Percentiles rank a stretch among this genome's conserved stretches.
These are phyloP conservation scores for Xylophagus ater DNA, from an alignment of 2,888 invertebrate genomes.

Conservation along the genomic window DNA sequence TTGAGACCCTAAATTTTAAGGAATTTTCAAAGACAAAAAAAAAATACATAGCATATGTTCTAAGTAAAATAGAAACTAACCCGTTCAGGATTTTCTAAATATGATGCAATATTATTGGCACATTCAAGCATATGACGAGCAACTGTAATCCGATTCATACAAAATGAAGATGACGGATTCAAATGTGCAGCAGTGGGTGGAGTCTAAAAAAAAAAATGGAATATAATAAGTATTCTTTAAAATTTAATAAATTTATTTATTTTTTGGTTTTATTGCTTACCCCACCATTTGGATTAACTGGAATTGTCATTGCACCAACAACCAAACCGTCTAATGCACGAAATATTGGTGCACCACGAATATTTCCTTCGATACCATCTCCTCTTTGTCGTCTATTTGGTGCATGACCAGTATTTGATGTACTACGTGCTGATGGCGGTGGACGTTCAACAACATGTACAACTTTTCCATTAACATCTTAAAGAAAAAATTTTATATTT, in stretches of 20 bases:
- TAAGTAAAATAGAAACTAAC: conserved; percentile 18
- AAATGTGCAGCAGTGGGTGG: conserved; percentile 30
- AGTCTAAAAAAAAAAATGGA: conserved; percentile 19
- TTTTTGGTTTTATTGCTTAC: conserved; percentile 15
- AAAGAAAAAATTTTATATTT: conserved; percentile 5
- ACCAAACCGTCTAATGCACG: conserved; percentile 38
- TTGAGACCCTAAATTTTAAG: conserved; percentile 30
- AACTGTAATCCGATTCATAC: conserved; percentile 39
- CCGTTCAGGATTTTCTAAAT: conserved; percentile 36
- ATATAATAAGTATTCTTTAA: not conserved
- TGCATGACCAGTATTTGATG: conserved; percentile 24
- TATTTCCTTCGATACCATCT: conserved; percentile 29
- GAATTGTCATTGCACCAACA: conserved; percentile 39
- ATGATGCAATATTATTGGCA: conserved; percentile 38
- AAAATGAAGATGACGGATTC: conserved; percentile 37
- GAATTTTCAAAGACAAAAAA: not conserved
- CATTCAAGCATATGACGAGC: conserved; percentile 39
- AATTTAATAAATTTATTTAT: too few species aligned
- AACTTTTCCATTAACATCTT: conserved; percentile 84
- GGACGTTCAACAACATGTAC: conserved; percentile 83
- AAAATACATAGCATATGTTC: not conserved
- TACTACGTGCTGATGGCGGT: conserved; percentile 50
- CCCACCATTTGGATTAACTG: conserved; percentile 27
- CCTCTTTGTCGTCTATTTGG: conserved; percentile 35
- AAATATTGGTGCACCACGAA: conserved; percentile 32